A percentile compares a stretch with the other conserved stretches of the same genome.
These are phyloP conservation scores for Pangasius macronema DNA, from an alignment of 2,797 vertebrate species.

Conservation along the genomic window DNA sequence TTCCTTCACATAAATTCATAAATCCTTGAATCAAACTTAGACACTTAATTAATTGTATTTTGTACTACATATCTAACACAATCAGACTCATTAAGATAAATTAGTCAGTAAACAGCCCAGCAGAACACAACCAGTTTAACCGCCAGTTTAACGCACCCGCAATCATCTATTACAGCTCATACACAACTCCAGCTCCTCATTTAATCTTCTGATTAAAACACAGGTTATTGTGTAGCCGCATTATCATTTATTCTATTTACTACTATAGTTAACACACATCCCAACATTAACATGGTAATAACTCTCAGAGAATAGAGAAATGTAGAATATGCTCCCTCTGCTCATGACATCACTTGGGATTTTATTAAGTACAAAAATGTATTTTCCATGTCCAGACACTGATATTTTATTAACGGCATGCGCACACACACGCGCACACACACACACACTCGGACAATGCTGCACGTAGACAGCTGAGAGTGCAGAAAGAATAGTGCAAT, in stretches of 20 bases:
- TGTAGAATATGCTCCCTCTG: constrained; percentile 5
- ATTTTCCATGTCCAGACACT: not conserved
- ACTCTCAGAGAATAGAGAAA: not conserved
- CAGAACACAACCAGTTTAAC: not conserved
- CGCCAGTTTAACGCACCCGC: not conserved
- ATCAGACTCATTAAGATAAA: not conserved
- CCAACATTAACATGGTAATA: not conserved
- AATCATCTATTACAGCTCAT: not conserved
- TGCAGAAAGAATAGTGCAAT: not conserved
- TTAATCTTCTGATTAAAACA: not conserved
- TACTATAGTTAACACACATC: not conserved
- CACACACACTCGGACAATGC: not conserved
- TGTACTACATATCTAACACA: not conserved
- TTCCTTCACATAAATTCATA: not conserved
- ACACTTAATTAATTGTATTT: not conserved
- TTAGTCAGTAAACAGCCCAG: not conserved
- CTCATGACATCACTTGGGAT: constrained; percentile 11
- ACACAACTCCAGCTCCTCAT: not conserved
- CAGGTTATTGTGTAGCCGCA: not conserved
- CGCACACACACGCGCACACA: not conserved
- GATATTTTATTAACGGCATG: not conserved
- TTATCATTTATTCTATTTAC: not conserved
- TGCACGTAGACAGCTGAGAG: not conserved
- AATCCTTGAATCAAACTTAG: not conserved
- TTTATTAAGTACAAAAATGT: not conserved